Conservation (phyloP, 2,888 invertebrate genomes). For the Stramonita haemastoma region DNA sequence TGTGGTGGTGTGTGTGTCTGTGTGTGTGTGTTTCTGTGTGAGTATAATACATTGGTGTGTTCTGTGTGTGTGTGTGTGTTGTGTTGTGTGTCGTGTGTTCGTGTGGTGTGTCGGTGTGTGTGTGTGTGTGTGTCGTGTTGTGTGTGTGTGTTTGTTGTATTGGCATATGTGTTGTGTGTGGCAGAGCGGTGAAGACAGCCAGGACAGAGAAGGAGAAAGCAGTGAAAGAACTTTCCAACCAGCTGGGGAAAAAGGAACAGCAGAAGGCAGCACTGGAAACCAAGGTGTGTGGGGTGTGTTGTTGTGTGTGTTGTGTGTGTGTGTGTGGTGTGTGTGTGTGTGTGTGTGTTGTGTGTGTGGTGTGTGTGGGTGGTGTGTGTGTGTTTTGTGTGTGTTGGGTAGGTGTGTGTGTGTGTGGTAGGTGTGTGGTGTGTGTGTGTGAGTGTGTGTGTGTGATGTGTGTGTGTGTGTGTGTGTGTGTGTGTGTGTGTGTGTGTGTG, state of each 20-base stretch:
- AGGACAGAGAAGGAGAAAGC: conserved; percentile 66
- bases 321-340: neutral
- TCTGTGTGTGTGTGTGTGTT: neutral
- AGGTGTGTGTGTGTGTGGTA: too few relatives aligned
- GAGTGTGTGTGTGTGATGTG: neutral
- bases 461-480: too few relatives aligned
- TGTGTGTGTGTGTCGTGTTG: neutral
- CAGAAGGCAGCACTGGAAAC: conserved; percentile 64
- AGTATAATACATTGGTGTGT: too few relatives aligned
- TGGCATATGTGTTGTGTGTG: too few relatives aligned
- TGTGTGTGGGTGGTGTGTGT: too few relatives aligned
- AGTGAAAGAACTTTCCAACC: conserved; percentile 60
- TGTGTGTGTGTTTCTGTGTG: neutral
- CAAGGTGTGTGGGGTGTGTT: conserved; percentile 48
- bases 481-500: neutral
- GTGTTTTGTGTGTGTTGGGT: too few relatives aligned
- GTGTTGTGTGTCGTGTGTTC: neutral
- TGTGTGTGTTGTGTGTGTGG: neutral
- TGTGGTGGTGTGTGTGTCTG: neutral
- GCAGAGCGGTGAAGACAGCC: conserved; percentile 63
- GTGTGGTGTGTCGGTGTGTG: too few relatives aligned
- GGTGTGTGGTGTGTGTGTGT: neutral
- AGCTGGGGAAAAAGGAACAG: conserved; percentile 68
- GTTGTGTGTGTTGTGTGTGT: neutral
- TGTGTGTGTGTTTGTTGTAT: neutral